Conservation (phyloP, 2,888 invertebrate genomes). For the Philopedon plagiatum region DNA sequence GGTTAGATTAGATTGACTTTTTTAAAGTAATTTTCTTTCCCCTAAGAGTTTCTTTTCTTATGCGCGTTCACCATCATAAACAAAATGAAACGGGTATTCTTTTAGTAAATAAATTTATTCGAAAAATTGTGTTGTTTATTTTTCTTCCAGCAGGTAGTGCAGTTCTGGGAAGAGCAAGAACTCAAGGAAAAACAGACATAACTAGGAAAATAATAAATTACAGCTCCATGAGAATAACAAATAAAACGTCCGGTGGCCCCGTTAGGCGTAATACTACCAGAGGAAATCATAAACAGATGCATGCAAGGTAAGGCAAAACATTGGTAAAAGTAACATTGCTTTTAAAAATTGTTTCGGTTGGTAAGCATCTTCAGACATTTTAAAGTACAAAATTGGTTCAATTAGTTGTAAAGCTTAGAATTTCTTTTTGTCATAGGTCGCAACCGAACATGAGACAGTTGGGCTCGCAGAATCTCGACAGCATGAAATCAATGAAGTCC, state of each 20-base stretch:
- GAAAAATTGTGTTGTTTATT: conserved; percentile 9
- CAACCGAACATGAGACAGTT: conserved; percentile 68
- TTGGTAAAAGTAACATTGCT: too few species aligned
- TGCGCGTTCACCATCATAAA: too few species aligned
- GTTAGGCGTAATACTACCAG: conserved; percentile 74
- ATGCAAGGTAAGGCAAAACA: conserved; percentile 65
- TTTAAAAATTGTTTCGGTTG: background rate
- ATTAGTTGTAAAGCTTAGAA: background rate
- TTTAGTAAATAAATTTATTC: too few species aligned
- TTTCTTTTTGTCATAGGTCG: conserved; percentile 60
- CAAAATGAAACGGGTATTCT: too few species aligned
- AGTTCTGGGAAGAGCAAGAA: conserved; percentile 63
- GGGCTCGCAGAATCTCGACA: conserved; percentile 65
- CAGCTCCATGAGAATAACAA: conserved; percentile 73
- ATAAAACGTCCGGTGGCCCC: conserved; percentile 70
- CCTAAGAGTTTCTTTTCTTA: too few species aligned
- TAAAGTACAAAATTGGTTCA: background rate
- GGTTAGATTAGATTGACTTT: too few species aligned
- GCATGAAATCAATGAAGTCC: conserved; percentile 63
- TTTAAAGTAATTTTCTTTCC: too few species aligned
- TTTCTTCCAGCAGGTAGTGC: conserved; percentile 62
- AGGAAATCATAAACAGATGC: conserved; percentile 67
- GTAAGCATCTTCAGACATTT: too few species aligned
- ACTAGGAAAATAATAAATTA: conserved; percentile 68
- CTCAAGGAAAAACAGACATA: conserved; percentile 63